Evolutionary conservation across 2,797 vertebrate species (phyloP).

Genomic region (Falco naumanni): DNA sequence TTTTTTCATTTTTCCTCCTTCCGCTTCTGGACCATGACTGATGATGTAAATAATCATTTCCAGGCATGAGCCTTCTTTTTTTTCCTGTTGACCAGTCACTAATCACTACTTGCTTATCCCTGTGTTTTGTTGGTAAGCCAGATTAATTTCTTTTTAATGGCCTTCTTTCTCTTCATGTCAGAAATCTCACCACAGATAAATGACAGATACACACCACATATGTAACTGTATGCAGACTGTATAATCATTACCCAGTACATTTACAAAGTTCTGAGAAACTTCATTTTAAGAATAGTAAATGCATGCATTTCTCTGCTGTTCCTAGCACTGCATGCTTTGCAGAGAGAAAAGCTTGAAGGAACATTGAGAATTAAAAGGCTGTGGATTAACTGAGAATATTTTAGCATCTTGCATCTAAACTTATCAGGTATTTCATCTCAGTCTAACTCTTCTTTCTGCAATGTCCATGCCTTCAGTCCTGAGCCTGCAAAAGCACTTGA

Average conservation of each 20-base stretch:
- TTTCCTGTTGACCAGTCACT: not conserved
- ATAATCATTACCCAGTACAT: not conserved
- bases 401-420: not conserved
- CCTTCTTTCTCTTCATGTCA: slow-evolving; percentile 17
- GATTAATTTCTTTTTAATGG: slow-evolving; percentile 53
- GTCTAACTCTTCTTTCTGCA: not conserved
- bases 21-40: not conserved
- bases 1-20: not conserved
- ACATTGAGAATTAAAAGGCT: not conserved
- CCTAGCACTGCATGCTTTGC: not conserved
- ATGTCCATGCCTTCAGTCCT: fast-evolving
- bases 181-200: slow-evolving; percentile 26
- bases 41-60: slow-evolving; percentile 33
- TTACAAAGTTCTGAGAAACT: not conserved
- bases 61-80: not conserved
- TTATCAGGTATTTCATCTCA: not conserved
- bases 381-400: not conserved
- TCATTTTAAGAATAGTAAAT: not conserved
- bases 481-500: not conserved
- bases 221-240: not conserved
- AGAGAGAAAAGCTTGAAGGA: not conserved
- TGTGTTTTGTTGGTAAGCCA: slow-evolving; percentile 22
- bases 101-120: slow-evolving; percentile 36
- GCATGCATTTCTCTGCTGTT: not conserved
- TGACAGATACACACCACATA: not conserved